A percentile compares a stretch with the other conserved stretches of the same genome.
phyloP scores from a whole-genome alignment of 1,140 invertebrate genomes.

The Conus ventricosus region DNA sequence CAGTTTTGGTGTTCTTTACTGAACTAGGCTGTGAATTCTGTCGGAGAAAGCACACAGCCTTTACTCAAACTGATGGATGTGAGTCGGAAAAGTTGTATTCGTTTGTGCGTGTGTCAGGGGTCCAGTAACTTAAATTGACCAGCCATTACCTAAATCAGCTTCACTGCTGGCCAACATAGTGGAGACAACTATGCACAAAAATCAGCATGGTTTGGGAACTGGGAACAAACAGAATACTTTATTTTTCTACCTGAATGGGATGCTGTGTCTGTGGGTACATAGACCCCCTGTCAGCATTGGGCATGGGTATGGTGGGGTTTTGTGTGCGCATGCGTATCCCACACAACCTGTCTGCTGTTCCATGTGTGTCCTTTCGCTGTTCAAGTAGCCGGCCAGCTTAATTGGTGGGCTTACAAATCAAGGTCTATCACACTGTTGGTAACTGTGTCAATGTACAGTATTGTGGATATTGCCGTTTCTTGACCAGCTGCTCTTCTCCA shows the following conservation, averaged over 20 bases:
- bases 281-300: too few relatives aligned
- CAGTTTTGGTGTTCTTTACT: background rate
- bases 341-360: background rate
- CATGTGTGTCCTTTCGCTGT: background rate
- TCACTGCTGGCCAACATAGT: background rate
- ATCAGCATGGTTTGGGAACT: too few relatives aligned
- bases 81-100: background rate
- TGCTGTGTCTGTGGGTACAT: background rate
- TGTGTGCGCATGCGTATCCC: too few relatives aligned
- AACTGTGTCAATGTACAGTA: too few relatives aligned
- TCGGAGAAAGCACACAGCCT: background rate
- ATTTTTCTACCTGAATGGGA: background rate
- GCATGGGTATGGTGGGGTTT: too few relatives aligned
- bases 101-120: background rate
- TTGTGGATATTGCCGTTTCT: too few relatives aligned
- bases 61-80: background rate
- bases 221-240: background rate
- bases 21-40: background rate
- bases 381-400: too few relatives aligned
- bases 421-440: too few relatives aligned
- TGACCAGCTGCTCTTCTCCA: too few relatives aligned
- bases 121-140: background rate
- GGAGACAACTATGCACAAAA: conserved; percentile 10
- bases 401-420: too few relatives aligned
- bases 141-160: background rate